Evolutionary conservation across 2,797 vertebrate species (phyloP).

Genomic region (Lacerta viridis): DNA sequence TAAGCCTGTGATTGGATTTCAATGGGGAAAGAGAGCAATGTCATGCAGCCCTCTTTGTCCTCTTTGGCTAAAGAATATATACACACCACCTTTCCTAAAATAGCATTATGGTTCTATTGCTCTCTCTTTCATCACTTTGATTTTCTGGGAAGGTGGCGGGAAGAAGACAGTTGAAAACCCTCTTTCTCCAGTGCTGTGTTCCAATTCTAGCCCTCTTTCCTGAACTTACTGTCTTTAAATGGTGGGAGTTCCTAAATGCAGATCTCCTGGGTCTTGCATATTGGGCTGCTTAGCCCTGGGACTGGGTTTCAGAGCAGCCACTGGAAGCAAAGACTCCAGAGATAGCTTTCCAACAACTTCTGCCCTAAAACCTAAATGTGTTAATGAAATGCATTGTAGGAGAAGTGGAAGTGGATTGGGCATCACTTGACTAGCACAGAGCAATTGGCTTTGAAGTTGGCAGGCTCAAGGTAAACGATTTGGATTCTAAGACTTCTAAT

Average conservation of each 20-base stretch:
- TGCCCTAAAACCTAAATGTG: too few species aligned
- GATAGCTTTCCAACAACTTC: too few species aligned
- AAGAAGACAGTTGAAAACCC: neutral
- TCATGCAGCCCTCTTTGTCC: neutral
- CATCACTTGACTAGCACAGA: neutral
- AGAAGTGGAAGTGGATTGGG: neutral
- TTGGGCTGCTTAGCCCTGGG: neutral
- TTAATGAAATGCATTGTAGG: neutral
- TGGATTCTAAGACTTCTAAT: conserved; percentile 5
- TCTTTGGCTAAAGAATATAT: conserved; percentile 3
- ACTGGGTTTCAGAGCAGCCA: neutral
- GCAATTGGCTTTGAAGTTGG: neutral
- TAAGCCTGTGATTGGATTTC: conserved; percentile 16
- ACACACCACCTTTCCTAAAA: conserved; percentile 5
- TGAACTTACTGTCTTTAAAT: neutral
- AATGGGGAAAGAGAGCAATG: conserved; percentile 26
- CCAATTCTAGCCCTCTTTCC: neutral
- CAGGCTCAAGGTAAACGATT: conserved; percentile 11
- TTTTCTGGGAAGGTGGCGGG: neutral
- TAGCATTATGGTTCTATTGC: conserved; percentile 26
- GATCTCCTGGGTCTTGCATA: neutral
- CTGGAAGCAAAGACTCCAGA: neutral
- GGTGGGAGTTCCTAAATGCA: neutral
- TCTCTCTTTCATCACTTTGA: neutral
- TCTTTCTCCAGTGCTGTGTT: neutral